Conservation (phyloP, 2,113 vertebrate species). For the Halichoeres trimaculatus region DNA sequence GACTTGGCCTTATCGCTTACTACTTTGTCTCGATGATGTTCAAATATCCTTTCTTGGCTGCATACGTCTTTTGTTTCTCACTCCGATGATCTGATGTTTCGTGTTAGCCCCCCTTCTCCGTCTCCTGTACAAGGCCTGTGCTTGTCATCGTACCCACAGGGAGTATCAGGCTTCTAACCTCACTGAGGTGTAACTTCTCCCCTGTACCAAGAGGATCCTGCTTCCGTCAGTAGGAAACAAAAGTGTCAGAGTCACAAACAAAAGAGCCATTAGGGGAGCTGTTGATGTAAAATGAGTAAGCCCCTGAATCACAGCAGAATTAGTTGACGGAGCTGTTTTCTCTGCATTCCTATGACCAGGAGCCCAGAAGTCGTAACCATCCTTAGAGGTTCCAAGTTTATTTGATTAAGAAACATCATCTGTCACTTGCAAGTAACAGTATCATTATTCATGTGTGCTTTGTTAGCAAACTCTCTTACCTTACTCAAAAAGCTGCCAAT, state of each 20-base stretch:
- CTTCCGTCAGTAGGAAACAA: slow-evolving; percentile 38
- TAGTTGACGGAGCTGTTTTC: background rate
- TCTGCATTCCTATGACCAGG: slow-evolving; percentile 1
- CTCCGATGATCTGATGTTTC: slow-evolving; percentile 24
- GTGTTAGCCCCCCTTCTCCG: background rate
- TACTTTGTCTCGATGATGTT: slow-evolving; percentile 13
- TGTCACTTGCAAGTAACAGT: slow-evolving; percentile 7
- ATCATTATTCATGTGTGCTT: slow-evolving; percentile 29
- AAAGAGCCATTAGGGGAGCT: slow-evolving; percentile 16
- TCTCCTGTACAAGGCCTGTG: slow-evolving; percentile 8
- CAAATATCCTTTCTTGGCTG: slow-evolving; percentile 26
- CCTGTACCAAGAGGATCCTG: slow-evolving; percentile 31
- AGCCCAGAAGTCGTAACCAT: slow-evolving; percentile 12
- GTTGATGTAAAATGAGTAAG: slow-evolving; percentile 25
- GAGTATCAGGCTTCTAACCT: slow-evolving; percentile 64
- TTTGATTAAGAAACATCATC: slow-evolving; percentile 34
- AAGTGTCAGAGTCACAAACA: slow-evolving; percentile 40
- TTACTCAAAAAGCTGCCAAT: slow-evolving; percentile 4
- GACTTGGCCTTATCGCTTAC: slow-evolving; percentile 42
- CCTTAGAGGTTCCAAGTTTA: slow-evolving; percentile 6
- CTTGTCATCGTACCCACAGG: slow-evolving; percentile 36
- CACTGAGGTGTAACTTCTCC: slow-evolving; percentile 51
- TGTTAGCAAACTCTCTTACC: background rate
- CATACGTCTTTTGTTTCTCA: slow-evolving; percentile 35
- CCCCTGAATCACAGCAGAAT: background rate